Base-by-base conservation (phyloP, 2,888 invertebrate species). In the Argynnis bischoffii region DNA sequence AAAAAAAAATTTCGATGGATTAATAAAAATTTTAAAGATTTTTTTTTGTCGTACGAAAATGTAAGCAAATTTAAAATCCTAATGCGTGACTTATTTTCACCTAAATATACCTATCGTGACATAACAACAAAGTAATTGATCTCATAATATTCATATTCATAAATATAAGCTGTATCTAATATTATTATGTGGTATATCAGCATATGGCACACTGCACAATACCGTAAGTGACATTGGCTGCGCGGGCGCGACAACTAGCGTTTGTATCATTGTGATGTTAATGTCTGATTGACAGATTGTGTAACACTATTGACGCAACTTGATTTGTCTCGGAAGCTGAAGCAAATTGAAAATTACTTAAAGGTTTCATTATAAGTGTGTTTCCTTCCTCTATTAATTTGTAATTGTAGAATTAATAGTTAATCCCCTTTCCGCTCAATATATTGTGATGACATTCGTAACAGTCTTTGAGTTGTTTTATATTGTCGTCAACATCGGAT, bases 181-280 rank as follows among this genome's bases (percentile, higher is more conserved):
- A 64, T 54, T 63, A 48, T 46, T 61, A 35, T 55, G 53, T 66
- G 60, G 47, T 64, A 69, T 59, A 67, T 66, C 66, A 59, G n/a
- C 55, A 55, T 15, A n/a, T 6, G 66, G 69, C 69, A 71, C 71
- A 69, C 69, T 69, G 70, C 35, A 69, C 63, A 67, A 69, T 69
- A 59, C 18, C 55, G 55, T 15, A n/a, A 3, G 66, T 71, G 71
- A 71, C 71, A 71, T 71, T 71, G 70, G 63, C 55, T 61, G 70
- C 48, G 64, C 50, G 67, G 64, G 66, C 69, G 69, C 70, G 69
- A 67, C 70, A 69, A 69, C 69, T 72, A 77, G 73, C 77, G 79
- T 76, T 79, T 76, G 75, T 86, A 78, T 84, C 75, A 88, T 90
- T 90, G 90, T 90, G 77, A 89, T 90, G 88, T 77, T 88, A 88